Conservation (phyloP, 1,140 invertebrate genomes). For the Oppia nitens region DNA sequence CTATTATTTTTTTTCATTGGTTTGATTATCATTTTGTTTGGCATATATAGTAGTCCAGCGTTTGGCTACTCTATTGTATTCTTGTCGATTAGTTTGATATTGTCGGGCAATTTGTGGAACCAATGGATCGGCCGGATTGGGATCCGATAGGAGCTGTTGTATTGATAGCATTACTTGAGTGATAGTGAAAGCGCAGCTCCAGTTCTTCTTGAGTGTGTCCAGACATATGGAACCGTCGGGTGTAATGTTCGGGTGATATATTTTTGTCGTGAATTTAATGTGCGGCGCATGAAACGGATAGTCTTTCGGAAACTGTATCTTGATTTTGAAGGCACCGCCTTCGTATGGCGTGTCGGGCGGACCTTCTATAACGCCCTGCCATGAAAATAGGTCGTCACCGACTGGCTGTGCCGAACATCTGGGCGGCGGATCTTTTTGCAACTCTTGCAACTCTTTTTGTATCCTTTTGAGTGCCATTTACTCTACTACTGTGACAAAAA, state of each 20-base stretch:
- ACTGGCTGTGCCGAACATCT: constrained; percentile 96
- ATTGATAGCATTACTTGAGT: constrained; percentile 86
- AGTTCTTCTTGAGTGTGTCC: constrained; percentile 88
- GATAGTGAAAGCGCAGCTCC: constrained; percentile 85
- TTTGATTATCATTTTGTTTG: too few relatives aligned
- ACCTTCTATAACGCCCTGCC: constrained; percentile 91
- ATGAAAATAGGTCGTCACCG: constrained; percentile 76
- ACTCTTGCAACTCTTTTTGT: constrained; percentile 95
- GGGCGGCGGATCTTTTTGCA: constrained; percentile 93
- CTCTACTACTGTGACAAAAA: too few relatives aligned
- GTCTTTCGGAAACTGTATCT: constrained; percentile 86
- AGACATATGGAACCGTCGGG: constrained; percentile 89
- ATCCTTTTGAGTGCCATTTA: constrained; percentile 93
- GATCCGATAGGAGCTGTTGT: constrained; percentile 85
- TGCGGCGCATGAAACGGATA: constrained; percentile 77
- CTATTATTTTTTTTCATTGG: too few relatives aligned
- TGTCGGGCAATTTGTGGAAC: constrained; percentile 37
- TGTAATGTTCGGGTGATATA: constrained; percentile 95
- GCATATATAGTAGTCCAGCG: constrained; percentile 99
- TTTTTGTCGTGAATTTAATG: constrained; percentile 86
- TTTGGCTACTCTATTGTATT: constrained; percentile 93
- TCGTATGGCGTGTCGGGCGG: constrained; percentile 77
- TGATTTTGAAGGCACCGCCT: constrained; percentile 84
- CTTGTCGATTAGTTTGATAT: constrained; percentile 34
- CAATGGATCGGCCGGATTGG: constrained; percentile 62